Conservation (phyloP, 2,113 vertebrate genomes). For the Tetrax tetrax region DNA sequence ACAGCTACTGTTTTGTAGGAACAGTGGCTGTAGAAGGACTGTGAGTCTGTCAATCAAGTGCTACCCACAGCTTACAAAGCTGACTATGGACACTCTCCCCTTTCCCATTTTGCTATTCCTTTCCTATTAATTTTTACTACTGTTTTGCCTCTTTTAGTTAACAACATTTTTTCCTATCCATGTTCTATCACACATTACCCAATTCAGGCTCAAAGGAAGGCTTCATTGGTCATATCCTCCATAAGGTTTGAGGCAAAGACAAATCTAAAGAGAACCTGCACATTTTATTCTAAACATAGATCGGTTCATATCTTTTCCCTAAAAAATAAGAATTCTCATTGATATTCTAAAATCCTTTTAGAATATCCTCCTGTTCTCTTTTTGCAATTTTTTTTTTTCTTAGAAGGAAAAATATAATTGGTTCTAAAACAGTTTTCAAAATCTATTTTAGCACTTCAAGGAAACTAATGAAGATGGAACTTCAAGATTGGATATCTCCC, state of each 20-base stretch:
- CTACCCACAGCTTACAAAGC: neutral
- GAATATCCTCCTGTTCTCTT: neutral
- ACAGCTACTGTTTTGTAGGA: neutral
- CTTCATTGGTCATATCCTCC: neutral
- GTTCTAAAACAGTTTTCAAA: neutral
- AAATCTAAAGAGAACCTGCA: neutral
- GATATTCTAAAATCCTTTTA: neutral
- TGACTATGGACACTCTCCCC: neutral
- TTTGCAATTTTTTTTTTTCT: neutral
- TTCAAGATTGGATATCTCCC: neutral
- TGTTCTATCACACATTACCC: neutral
- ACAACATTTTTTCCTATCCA: neutral
- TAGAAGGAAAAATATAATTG: neutral
- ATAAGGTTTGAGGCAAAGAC: neutral
- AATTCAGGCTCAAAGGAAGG: neutral
- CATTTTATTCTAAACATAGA: neutral
- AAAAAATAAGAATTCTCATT: neutral
- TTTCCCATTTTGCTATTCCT: neutral
- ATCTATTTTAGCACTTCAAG: neutral
- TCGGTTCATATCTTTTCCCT: fast-evolving
- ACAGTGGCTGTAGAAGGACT: neutral
- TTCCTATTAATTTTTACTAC: neutral
- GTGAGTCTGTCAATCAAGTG: too few relatives aligned
- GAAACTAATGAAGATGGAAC: neutral
- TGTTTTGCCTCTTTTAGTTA: neutral